Conservation (phyloP, 2,888 invertebrate genomes). For the Phengaris arion region DNA sequence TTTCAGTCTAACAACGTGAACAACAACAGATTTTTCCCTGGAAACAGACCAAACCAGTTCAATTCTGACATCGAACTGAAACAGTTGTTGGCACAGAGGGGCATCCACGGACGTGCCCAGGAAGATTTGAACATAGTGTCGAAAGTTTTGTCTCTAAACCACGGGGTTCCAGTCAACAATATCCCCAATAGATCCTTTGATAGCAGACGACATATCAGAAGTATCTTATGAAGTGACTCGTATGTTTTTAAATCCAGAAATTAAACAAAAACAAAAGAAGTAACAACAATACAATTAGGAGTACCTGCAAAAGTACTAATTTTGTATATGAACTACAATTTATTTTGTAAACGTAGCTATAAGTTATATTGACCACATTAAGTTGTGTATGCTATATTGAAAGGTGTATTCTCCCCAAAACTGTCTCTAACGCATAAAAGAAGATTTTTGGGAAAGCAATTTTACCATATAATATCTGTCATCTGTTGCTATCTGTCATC, state of each 20-base stretch:
- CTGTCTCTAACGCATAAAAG: too few relatives aligned
- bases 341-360: not conserved
- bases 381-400: too few relatives aligned
- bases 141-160: constrained; percentile 89
- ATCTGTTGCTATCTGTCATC: not conserved
- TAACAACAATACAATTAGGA: not conserved
- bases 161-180: constrained; percentile 80
- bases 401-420: too few relatives aligned
- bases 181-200: constrained; percentile 69
- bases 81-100: constrained; percentile 82
- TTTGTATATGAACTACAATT: not conserved
- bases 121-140: constrained; percentile 90
- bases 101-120: constrained; percentile 80
- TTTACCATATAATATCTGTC: not conserved
- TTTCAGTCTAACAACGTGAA: constrained; percentile 51
- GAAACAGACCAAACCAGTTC: constrained; percentile 60
- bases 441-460: too few relatives aligned
- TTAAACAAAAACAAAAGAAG: not conserved
- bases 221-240: constrained; percentile 36
- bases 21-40: constrained; percentile 57
- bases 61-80: constrained; percentile 80
- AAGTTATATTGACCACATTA: not conserved
- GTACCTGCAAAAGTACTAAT: constrained; percentile 34
- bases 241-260: not conserved
- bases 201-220: constrained; percentile 61